Evolutionary conservation across 2,888 invertebrate species (phyloP).

Genomic region (Polietes domitor): DNA sequence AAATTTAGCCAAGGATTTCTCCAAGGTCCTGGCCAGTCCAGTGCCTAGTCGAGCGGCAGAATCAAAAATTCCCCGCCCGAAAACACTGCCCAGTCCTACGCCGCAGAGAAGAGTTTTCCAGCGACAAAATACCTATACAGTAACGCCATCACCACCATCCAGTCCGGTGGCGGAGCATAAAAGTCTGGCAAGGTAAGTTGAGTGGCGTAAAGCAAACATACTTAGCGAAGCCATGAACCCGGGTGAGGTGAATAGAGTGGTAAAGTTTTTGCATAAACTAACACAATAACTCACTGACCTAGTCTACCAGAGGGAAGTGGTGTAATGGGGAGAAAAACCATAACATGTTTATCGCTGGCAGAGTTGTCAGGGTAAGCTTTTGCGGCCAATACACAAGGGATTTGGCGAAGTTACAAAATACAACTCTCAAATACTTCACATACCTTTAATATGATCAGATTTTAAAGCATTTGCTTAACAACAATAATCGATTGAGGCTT

Average conservation of each 20-base stretch:
- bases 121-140: constrained; percentile 80
- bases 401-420: background rate
- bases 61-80: constrained; percentile 79
- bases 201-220: background rate
- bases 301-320: constrained; percentile 11
- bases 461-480: too few relatives aligned
- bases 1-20: constrained; percentile 81
- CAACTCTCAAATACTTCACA: too few relatives aligned
- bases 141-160: constrained; percentile 75
- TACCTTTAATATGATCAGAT: too few relatives aligned
- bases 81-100: constrained; percentile 78
- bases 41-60: constrained; percentile 70
- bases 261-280: background rate
- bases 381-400: background rate
- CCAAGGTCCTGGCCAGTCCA: constrained; percentile 71
- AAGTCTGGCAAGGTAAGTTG: constrained; percentile 74
- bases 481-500: too few relatives aligned
- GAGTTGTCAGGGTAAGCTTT: background rate
- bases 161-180: constrained; percentile 75
- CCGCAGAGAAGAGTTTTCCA: constrained; percentile 76
- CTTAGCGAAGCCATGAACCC: constrained; percentile 42
- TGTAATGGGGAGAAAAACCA: constrained; percentile 16
- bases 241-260: background rate
- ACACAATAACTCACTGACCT: constrained; percentile 49
- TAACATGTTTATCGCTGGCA: background rate